Percentiles rank a stretch among this genome's conserved stretches.
Evolutionary conservation across 2,797 vertebrate species (phyloP).

Genomic region (Botia kubotai): DNA sequence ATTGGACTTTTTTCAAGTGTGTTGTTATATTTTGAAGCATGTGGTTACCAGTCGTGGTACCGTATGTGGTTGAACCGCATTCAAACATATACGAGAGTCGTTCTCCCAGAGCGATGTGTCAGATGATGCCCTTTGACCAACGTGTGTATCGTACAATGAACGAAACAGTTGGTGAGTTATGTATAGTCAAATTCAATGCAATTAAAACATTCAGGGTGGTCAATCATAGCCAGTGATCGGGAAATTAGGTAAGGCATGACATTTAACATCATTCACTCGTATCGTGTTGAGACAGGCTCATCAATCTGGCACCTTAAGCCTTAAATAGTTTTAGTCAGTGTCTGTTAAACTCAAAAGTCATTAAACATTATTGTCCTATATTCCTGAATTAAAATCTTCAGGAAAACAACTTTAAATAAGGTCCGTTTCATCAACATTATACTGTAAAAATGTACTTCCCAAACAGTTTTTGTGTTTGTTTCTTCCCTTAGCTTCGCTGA

Average conservation of each 20-base stretch:
- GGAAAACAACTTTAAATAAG: too few relatives aligned
- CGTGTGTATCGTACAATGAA: background rate
- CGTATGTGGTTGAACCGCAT: background rate
- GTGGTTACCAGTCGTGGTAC: constrained; percentile 35
- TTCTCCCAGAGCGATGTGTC: background rate
- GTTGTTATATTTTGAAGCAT: background rate
- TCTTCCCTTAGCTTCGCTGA: constrained; percentile 12
- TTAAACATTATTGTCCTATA: too few relatives aligned
- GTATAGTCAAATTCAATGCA: background rate
- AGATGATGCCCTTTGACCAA: background rate
- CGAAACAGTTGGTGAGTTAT: constrained; percentile 42
- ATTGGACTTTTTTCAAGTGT: too few relatives aligned
- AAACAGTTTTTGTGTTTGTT: background rate
- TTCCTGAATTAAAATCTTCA: too few relatives aligned
- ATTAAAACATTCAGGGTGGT: background rate
- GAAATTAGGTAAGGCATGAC: too few relatives aligned
- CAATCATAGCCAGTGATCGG: background rate
- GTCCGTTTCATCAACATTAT: background rate
- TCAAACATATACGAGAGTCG: background rate
- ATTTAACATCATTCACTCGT: too few relatives aligned
- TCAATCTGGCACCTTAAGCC: too few relatives aligned
- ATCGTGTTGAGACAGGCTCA: too few relatives aligned
- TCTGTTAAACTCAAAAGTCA: too few relatives aligned
- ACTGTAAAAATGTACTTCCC: background rate
- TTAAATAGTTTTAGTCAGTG: too few relatives aligned